Evolutionary conservation across 2,113 vertebrate genomes (phyloP), one percentile per base, ranked within the genome.

Genomic region (Eidolon helvum): DNA sequence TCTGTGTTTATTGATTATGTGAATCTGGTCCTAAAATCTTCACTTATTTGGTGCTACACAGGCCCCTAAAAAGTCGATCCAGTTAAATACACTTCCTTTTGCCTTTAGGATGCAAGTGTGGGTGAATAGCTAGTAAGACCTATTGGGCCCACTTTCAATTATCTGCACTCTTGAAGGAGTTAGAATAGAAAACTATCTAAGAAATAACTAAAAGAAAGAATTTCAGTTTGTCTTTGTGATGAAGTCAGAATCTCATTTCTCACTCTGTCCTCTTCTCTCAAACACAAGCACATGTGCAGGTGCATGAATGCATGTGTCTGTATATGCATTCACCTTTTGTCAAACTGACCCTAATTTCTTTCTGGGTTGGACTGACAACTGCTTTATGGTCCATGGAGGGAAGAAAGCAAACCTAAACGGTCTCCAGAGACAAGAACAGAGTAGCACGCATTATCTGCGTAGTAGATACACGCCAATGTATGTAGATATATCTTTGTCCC

Each of bases 201-300:
- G 80, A 85, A 84, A 94, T 26, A 77, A 55, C 72, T 72, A 57
- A 86, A n/a, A 90, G 57, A 93, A 77, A 40, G 26, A 55, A 92
- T 53, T 92, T 87, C 72, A 84, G 0, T 71, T 92, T 90, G 78
- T 0, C 57, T 95, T 92, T 82, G 53, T 50, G 59, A 26, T 69
- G 50, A 94, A 82, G 40, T 75, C 43, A 94, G 50, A 79, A 84
- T 87, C 21, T 10, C 55, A 10, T 87, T 28, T 85, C 28, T 78
- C 33, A 86, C 43, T 77, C 38, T 83, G 2, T 38, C 24, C 22
- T 66, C 38, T 22, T 82, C 11, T 86, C 82, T 79, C 30, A 69
- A 4, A 30, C 28, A 53, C 4, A 59, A 15, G 5, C 28, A 28
- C 65, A 53, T 35, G 11, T 3, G 14, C 4, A 28, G 55, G 55